Evolutionary conservation across 2,888 invertebrate genomes (phyloP).

Genomic region (Temnothorax ravouxi): DNA sequence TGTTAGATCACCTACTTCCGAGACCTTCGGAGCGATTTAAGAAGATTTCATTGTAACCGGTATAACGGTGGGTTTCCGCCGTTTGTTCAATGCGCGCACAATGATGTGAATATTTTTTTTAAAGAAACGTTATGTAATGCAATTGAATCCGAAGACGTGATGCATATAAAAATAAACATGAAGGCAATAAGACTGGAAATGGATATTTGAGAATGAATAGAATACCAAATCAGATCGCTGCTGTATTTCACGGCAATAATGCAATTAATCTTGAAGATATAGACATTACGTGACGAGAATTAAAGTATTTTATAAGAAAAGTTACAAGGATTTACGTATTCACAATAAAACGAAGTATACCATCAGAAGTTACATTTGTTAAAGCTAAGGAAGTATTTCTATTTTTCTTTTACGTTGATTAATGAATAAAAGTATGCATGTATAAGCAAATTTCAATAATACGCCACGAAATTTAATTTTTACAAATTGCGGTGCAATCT

Average conservation of each 20-base stretch:
- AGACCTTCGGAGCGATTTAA: conserved; percentile 53
- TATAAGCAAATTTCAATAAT: background rate
- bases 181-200: conserved; percentile 7
- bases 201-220: conserved; percentile 8
- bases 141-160: conserved; percentile 28
- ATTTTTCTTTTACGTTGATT: background rate
- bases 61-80: conserved; percentile 64
- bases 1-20: conserved; percentile 61
- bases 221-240: background rate
- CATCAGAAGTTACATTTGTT: background rate
- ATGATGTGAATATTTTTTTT: conserved; percentile 37
- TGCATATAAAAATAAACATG: background rate
- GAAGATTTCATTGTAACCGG: conserved; percentile 44
- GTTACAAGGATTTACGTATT: background rate
- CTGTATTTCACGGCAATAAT: background rate
- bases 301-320: background rate
- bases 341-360: background rate
- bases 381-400: background rate
- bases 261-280: conserved; percentile 15
- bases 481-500: conserved; percentile 23
- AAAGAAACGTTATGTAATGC: conserved; percentile 20
- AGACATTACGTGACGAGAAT: background rate
- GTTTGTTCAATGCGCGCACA: conserved; percentile 31
- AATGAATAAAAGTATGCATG: background rate
- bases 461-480: conserved; percentile 23